Base-by-base conservation (phyloP, 2,888 invertebrate species). In the Cepaea hortensis region DNA sequence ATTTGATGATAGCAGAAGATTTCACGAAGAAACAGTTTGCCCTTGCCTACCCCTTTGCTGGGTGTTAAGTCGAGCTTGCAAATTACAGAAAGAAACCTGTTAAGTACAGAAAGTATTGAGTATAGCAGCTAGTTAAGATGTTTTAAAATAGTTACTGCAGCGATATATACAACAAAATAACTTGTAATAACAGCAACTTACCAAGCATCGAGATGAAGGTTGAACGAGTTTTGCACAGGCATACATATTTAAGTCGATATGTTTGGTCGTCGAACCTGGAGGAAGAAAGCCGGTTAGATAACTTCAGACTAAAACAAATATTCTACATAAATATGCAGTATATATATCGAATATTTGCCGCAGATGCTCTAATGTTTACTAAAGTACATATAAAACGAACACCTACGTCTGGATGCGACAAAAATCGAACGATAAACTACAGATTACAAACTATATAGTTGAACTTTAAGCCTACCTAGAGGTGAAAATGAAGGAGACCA, bases 171-270 rank as follows among this genome's bases (percentile, higher is more conserved):
- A 55, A 9, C 11, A 11, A 55, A 55, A 55, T 55, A 55, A 55
- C 55, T 35, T 35, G 35, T 35, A 35, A 35, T 18, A 50, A 50
- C 55, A 77, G 3, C n/a, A 61, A 92, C 92, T 90, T 89, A 93
- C 93, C 91, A 93, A 84, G 88, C 91, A 92, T 88, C 93, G 91
- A 35, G 91, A 90, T 80, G 91, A 89, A 76, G 93, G 92, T 79
- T 91, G 90, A 85, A 90, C 90, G 86, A 91, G 89, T 91, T 91
- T 91, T 89, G 91, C 88, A 90, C 92, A 92, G 86, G 90, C 90
- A 88, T 91, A 92, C 93, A 93, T 93, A 83, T 88, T 77, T 93
- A 88, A 81, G 35, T 9, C 77, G 76, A 50, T 86, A 87, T 82
- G 84, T 76, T 68, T 48, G 81, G 83, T 87, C 87, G 87, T 81